Conservation (phyloP, 2,888 invertebrate species). For the Tetragonula carbonaria region DNA sequence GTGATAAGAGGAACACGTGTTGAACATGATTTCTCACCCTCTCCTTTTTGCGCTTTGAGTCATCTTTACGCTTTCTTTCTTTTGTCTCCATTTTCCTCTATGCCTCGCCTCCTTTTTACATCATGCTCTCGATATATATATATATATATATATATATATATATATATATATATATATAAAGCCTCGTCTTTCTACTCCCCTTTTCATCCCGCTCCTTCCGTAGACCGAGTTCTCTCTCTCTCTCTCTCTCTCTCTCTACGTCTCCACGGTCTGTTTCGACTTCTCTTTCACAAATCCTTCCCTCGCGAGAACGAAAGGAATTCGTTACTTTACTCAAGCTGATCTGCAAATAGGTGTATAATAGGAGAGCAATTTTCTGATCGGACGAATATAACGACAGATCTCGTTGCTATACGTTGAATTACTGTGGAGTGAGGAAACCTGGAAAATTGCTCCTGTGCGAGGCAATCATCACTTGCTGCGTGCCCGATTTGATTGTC, state of each 20-base stretch:
- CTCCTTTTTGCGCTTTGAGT: constrained; percentile 11
- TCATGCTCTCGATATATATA: constrained; percentile 9
- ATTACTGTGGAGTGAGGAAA: no score
- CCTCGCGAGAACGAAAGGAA: not conserved
- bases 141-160: no score
- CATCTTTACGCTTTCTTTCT: constrained; percentile 51
- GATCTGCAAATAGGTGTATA: not conserved
- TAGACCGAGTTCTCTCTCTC: constrained; percentile 1
- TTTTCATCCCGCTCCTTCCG: not conserved
- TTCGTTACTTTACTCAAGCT: not conserved
- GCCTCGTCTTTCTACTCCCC: constrained; percentile 9
- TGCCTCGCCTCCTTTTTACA: constrained; percentile 37
- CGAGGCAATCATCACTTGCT: no score
- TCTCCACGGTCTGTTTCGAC: not conserved
- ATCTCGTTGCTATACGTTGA: not conserved
- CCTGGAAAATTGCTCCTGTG: no score
- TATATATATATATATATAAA: not conserved
- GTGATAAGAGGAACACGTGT: constrained; percentile 81
- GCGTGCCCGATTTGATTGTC: no score
- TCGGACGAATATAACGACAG: not conserved
- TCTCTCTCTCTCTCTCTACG: not conserved
- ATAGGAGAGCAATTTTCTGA: not conserved
- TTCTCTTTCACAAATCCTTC: not conserved
- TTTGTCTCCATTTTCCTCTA: constrained; percentile 57
- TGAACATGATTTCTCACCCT: constrained; percentile 76